phyloP scores from a whole-genome alignment of 2,113 vertebrate genomes.

The Phasianus colchicus region DNA sequence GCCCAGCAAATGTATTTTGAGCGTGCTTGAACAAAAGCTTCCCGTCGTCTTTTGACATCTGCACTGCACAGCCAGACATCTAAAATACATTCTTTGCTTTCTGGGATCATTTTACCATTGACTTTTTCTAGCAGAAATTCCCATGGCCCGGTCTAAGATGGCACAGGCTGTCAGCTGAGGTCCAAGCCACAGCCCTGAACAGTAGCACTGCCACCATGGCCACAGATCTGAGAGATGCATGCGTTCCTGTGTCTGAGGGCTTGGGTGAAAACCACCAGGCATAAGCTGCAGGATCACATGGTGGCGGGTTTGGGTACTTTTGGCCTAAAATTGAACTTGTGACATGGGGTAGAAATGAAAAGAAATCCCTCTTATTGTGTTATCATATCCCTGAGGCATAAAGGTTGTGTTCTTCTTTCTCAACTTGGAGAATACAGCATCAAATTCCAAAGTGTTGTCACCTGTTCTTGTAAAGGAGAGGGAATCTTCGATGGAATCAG shows the following conservation, averaged over 20 bases:
- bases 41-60: not conserved
- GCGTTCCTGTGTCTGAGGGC: not conserved
- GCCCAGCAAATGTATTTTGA: not conserved
- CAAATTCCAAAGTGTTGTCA: constrained; percentile 39
- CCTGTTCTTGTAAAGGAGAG: constrained; percentile 25
- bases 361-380: constrained; percentile 50
- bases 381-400: constrained; percentile 13
- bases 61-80: not conserved
- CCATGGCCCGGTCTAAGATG: not conserved
- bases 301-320: constrained; percentile 29
- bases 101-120: not conserved
- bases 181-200: fast-evolving
- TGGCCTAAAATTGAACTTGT: constrained; percentile 67
- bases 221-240: not conserved
- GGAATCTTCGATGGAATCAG: not conserved
- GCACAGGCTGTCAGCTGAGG: not conserved
- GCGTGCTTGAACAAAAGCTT: not conserved
- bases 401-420: not conserved
- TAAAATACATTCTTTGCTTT: not conserved
- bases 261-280: not conserved
- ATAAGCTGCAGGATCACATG: not conserved
- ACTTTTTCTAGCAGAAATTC: not conserved
- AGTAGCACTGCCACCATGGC: fast-evolving
- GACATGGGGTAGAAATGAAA: constrained; percentile 66
- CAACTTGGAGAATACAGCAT: not conserved